A percentile compares a stretch with the other conserved stretches of the same genome.
Evolutionary conservation across 1,140 invertebrate species (phyloP).

Genomic region (Trialeurodes vaporariorum): DNA sequence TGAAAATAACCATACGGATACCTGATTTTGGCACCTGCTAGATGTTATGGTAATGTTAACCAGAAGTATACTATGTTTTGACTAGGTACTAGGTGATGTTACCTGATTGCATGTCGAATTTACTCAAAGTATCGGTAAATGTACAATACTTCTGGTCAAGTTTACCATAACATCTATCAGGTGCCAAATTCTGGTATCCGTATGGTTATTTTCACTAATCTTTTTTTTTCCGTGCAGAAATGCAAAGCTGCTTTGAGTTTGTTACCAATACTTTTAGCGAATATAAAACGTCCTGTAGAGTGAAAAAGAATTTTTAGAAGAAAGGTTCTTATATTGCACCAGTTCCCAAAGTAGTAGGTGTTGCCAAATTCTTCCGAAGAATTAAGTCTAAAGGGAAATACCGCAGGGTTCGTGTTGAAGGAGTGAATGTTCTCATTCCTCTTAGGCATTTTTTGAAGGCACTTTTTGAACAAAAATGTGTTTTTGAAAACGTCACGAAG

Average conservation of each 20-base stretch:
- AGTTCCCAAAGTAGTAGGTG: background rate
- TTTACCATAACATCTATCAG: background rate
- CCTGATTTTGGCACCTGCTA: too few relatives aligned
- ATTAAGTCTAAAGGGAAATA: background rate
- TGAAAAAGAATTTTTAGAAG: background rate
- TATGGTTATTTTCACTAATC: too few relatives aligned
- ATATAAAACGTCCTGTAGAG: background rate
- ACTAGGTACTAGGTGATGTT: too few relatives aligned
- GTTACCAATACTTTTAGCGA: background rate
- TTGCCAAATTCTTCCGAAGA: background rate
- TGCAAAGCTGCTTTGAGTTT: background rate
- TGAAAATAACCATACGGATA: too few relatives aligned
- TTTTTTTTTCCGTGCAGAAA: too few relatives aligned
- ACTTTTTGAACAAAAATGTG: background rate
- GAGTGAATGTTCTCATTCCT: background rate
- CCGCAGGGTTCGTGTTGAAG: background rate
- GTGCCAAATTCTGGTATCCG: too few relatives aligned
- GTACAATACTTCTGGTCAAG: too few relatives aligned
- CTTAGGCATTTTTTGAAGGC: background rate
- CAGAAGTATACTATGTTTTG: too few relatives aligned
- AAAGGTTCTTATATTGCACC: background rate
- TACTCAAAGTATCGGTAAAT: background rate
- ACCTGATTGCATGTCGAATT: too few relatives aligned
- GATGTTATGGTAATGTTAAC: too few relatives aligned
- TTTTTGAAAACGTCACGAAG: background rate